phyloP scores from a whole-genome alignment of 2,888 invertebrate species.

The Tetramorium bicarinatum region DNA sequence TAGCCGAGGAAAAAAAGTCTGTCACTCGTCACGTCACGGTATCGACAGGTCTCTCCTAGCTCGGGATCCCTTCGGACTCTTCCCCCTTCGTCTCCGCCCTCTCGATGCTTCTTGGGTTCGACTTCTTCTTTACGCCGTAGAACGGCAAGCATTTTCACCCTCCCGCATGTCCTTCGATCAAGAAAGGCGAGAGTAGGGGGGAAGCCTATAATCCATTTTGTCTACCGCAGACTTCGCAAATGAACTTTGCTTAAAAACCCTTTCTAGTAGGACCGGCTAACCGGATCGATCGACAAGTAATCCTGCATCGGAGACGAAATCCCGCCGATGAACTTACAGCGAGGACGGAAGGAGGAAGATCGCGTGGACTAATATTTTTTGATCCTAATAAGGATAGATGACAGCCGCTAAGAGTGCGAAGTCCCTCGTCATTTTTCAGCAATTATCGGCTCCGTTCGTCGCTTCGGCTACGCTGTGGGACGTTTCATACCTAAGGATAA shows the following conservation, averaged over 20 bases:
- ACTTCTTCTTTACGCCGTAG: constrained; percentile 51
- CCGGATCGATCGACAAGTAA: constrained; percentile 45
- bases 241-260: constrained; percentile 49
- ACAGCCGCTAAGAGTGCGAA: constrained; percentile 29
- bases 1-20: constrained; percentile 79
- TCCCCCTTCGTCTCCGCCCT: constrained; percentile 39
- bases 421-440: constrained; percentile 44
- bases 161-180: constrained; percentile 18
- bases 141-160: constrained; percentile 48
- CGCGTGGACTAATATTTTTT: constrained; percentile 41
- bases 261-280: constrained; percentile 23
- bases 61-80: constrained; percentile 37
- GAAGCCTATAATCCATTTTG: constrained; percentile 81
- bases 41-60: constrained; percentile 81
- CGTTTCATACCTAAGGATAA: constrained; percentile 34
- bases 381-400: constrained; percentile 49
- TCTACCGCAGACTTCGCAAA: constrained; percentile 75
- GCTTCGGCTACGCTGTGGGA: constrained; percentile 7
- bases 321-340: not conserved
- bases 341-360: not conserved
- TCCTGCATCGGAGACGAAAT: constrained; percentile 47
- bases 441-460: constrained; percentile 46
- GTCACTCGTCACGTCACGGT: constrained; percentile 82
- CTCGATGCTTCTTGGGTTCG: constrained; percentile 46
- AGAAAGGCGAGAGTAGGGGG: constrained; percentile 27